Evolutionary conservation across 1,140 invertebrate species (phyloP), one percentile per base, ranked within the genome.

Genomic region (Drosophila setifemur): DNA sequence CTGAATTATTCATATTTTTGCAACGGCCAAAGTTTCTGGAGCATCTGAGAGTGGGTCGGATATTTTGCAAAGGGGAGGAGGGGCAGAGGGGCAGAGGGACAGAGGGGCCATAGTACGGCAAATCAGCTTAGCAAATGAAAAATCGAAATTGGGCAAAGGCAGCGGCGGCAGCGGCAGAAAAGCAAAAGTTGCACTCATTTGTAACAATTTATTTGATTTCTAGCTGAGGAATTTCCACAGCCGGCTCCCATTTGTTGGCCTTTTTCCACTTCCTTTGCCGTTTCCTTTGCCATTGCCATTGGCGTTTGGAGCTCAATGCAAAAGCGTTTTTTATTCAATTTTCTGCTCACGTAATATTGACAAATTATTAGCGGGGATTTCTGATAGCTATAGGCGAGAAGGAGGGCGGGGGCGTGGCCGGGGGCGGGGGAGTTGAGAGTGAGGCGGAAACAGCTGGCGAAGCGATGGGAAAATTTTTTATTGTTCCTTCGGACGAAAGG

Each of bases 321-420:
- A 85, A 85, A 85, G 66, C 67, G 82, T 44, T 89, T 88, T 88
- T 89, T 77, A 88, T 88, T 88, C 76, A 85, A 89, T 88, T 88
- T 86, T 88, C 85, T 67, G 69, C 86, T 88, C 85, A 88, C 85
- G 79, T 88, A 88, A 86, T 89, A 86, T 88, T 89, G 86, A 88
- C 86, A 88, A 89, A 88, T 89, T 88, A 89, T 88, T 89, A 88
- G 81, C 75, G 75, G 76, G 57, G 72, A 88, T 88, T 88, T 88
- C 53, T 73, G 82, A 77, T 77, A 81, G 58, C 69, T 76, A 44
- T 42, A n/a, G n/a, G n/a, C n/a, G n/a, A n/a, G n/a, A n/a, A n/a
- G n/a, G n/a, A n/a, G n/a, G n/a, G n/a, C n/a, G n/a, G n/a, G n/a
- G n/a, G n/a, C n/a, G n/a, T n/a, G n/a, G n/a, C n/a, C n/a, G n/a